Percentiles rank a stretch among this genome's conserved stretches.
These are phyloP conservation scores for Narcine bancroftii DNA, from an alignment of 2,113 vertebrate species.

Conservation along the genomic window DNA sequence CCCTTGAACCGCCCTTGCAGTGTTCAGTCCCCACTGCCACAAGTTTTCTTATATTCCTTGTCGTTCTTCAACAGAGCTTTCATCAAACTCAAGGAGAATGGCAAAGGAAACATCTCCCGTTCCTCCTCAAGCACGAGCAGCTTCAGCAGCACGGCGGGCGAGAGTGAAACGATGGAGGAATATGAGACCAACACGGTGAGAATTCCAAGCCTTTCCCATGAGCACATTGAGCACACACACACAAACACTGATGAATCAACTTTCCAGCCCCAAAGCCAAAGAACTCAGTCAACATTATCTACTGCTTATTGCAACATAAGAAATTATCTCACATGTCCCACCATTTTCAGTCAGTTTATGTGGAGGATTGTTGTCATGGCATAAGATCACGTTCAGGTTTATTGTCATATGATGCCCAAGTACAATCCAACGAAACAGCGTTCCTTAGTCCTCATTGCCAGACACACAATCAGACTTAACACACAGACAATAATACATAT, in stretches of 20 bases:
- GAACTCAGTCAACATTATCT: not conserved
- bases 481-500: too few relatives aligned
- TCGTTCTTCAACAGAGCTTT: slow-evolving; percentile 53
- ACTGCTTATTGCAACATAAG: not conserved
- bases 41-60: not conserved
- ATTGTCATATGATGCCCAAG: too few relatives aligned
- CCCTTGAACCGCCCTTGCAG: not conserved
- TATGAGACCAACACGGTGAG: slow-evolving; percentile 65
- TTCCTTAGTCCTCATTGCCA: too few relatives aligned
- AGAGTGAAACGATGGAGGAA: slow-evolving; percentile 79
- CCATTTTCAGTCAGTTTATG: not conserved
- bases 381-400: too few relatives aligned
- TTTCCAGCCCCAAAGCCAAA: not conserved
- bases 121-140: slow-evolving; percentile 85
- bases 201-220: not conserved
- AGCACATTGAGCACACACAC: not conserved
- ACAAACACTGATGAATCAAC: not conserved
- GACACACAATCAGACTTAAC: too few relatives aligned
- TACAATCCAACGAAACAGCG: too few relatives aligned
- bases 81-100: slow-evolving; percentile 76
- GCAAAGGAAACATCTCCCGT: slow-evolving; percentile 76
- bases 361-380: not conserved
- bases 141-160: slow-evolving; percentile 73
- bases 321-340: not conserved
- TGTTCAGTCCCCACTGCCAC: not conserved